A percentile compares a stretch with the other conserved stretches of the same genome.
These are phyloP conservation scores for Clostera curtula DNA, from an alignment of 2,888 invertebrate genomes.

Conservation along the genomic window DNA sequence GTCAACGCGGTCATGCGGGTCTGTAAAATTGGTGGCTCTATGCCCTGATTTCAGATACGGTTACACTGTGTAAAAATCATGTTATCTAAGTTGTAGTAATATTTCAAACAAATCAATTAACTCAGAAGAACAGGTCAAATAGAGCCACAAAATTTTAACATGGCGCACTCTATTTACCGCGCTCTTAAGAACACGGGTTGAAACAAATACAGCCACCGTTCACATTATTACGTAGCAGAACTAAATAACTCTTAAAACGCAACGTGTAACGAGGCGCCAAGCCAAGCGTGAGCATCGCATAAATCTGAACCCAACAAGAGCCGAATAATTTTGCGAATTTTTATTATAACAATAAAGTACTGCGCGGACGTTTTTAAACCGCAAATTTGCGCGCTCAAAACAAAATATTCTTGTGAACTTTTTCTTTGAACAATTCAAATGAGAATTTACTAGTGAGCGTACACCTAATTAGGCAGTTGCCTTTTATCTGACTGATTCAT, in stretches of 20 bases:
- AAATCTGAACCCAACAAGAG: conserved; percentile 44
- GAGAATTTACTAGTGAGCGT: conserved; percentile 18
- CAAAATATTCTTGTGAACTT: conserved; percentile 46
- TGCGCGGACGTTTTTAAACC: conserved; percentile 39
- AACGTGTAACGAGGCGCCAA: conserved; percentile 31
- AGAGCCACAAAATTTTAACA: conserved; percentile 1
- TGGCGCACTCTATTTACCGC: conserved; percentile 2
- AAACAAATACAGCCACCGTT: conserved; percentile 12
- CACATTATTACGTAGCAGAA: conserved; percentile 14
- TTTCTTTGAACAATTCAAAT: conserved; percentile 21
- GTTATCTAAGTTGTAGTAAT: too few species aligned
- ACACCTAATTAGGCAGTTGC: not conserved
- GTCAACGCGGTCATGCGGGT: too few species aligned
- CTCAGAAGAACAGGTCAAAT: too few species aligned
- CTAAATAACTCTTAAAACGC: conserved; percentile 31
- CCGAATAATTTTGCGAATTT: conserved; percentile 48
- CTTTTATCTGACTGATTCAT: conserved; percentile 1
- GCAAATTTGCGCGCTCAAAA: conserved; percentile 44
- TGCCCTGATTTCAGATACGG: too few species aligned
- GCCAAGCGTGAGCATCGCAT: conserved; percentile 18
- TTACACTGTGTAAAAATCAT: too few species aligned
- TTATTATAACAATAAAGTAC: conserved; percentile 59
- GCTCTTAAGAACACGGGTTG: conserved; percentile 14
- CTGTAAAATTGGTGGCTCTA: too few species aligned
- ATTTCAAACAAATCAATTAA: too few species aligned